These are phyloP conservation scores for Staurois parvus DNA, from an alignment of 2,797 vertebrate genomes.

Conservation along the genomic window DNA sequence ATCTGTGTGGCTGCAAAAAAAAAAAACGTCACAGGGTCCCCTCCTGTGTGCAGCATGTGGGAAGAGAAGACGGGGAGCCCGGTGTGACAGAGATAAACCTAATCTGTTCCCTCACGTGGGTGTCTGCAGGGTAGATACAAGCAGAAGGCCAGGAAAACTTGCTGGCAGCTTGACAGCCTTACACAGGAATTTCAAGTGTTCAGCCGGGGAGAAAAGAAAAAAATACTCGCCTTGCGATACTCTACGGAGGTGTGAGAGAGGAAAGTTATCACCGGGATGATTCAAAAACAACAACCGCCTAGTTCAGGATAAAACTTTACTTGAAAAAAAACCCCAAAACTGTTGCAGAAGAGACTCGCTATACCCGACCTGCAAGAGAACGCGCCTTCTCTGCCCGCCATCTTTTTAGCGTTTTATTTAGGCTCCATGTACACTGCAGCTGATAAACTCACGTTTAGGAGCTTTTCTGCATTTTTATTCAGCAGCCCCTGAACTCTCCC, in stretches of 20 bases:
- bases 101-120: conserved; percentile 61
- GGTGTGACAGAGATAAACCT: conserved; percentile 57
- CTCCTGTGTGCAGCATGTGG: conserved; percentile 48
- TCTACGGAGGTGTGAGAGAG: not conserved
- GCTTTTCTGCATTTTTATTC: no score
- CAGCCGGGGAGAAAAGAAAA: not conserved
- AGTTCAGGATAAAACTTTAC: not conserved
- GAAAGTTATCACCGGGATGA: not conserved
- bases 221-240: not conserved
- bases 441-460: no score
- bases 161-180: conserved; percentile 46
- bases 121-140: conserved; percentile 57
- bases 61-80: conserved; percentile 57
- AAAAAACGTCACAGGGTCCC: conserved; percentile 54
- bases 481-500: no score
- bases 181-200: conserved; percentile 41
- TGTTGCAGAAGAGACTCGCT: no score
- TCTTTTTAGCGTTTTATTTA: no score
- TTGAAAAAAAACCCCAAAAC: not conserved
- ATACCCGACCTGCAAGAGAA: no score
- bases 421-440: no score
- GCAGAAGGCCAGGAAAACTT: conserved; percentile 57
- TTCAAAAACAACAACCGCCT: not conserved
- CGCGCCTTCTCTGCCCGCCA: no score
- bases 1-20: conserved; percentile 55